Conservation (phyloP, 37 sponge, comb jelly and placozoan species). For the Axinella damicornis region DNA sequence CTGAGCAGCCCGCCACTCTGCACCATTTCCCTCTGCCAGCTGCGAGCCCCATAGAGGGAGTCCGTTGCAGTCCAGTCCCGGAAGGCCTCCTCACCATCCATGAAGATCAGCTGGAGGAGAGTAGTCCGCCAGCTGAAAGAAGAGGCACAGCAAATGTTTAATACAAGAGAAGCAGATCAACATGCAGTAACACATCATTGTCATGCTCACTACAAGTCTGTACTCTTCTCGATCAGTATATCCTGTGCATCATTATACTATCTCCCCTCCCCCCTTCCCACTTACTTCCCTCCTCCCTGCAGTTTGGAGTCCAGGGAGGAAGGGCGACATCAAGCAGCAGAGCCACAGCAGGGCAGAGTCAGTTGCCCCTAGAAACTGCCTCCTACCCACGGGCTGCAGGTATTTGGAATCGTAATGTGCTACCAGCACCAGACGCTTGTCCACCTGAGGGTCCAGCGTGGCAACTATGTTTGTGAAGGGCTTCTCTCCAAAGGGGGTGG, state of each 20-base stretch:
- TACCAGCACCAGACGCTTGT: slow-evolving; percentile 74
- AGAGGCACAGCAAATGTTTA: too few species aligned
- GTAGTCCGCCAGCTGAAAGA: slow-evolving; percentile 66
- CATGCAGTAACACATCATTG: too few species aligned
- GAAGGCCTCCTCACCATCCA: slow-evolving; percentile 99
- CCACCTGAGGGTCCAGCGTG: slow-evolving; percentile 87
- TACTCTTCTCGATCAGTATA: too few species aligned
- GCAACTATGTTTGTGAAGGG: slow-evolving; percentile 93
- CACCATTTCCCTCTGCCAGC: too few species aligned
- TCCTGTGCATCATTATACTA: too few species aligned
- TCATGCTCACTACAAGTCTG: too few species aligned
- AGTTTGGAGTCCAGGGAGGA: slow-evolving; percentile 78
- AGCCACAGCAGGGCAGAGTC: slow-evolving; percentile 98
- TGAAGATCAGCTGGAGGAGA: slow-evolving; percentile 93
- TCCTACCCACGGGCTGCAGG: slow-evolving; percentile 24
- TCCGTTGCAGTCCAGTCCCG: slow-evolving; percentile 84
- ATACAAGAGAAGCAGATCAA: too few species aligned
- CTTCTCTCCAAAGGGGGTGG: slow-evolving; percentile 78
- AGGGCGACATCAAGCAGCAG: slow-evolving; percentile 87
- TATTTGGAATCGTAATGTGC: slow-evolving; percentile 95
- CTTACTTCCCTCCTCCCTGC: slow-evolving; percentile 48
- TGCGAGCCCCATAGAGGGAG: slow-evolving; percentile 95
- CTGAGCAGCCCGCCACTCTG: slow-evolving; percentile 54
- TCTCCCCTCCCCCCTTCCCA: neutral
- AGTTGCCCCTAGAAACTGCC: slow-evolving; percentile 90